Evolutionary conservation across 2,113 vertebrate species (phyloP), one percentile per base, ranked within the genome.

Genomic region (Tachuris rubrigastra): DNA sequence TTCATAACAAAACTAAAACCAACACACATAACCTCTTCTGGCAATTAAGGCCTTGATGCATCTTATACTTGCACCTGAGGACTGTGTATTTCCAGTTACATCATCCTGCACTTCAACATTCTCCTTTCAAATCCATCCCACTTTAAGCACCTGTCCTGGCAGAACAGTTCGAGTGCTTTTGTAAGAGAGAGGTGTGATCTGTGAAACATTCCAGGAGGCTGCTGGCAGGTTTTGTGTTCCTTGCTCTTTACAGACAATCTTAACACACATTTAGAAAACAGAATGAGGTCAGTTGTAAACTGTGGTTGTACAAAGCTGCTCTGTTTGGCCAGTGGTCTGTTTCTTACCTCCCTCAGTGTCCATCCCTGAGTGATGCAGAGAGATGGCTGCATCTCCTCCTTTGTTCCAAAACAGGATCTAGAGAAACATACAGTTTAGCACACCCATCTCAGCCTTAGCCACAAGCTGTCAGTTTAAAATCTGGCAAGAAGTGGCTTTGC

Each of bases 261-360:
- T 18, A 46, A 53, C 27, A 11, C 12, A 24, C 24, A 1, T 11
- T 10, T 25, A 73, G 58, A 42, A 75, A 39, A 21, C 6, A 12
- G 50, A 58, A 77, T 23, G 5, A n/a, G 31, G 18, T 66, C 37
- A 14, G 30, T 16, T 87, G 44, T 63, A 44, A 27, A 6, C 3
- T 6, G 37, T 1, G 4, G 28, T 49, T 41, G 58, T 37, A 68
- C 39, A 59, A 20, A 93, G 21, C 67, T 84, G 55, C 30, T 77
- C 0, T 44, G 21, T 62, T 71, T 63, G 27, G 73, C 28, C 49
- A 73, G 1, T 0, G 0, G 35, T n/a, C 39, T 76, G 6, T 31
- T 18, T 37, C 14, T 82, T 39, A 60, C 71, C 33, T 52, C 72
- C 35, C 60, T 44, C 1, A 0, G 6, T 69, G 73, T 49, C 56